Evolutionary conservation across 2,797 vertebrate genomes (phyloP).

Genomic region (Coendou prehensilis): DNA sequence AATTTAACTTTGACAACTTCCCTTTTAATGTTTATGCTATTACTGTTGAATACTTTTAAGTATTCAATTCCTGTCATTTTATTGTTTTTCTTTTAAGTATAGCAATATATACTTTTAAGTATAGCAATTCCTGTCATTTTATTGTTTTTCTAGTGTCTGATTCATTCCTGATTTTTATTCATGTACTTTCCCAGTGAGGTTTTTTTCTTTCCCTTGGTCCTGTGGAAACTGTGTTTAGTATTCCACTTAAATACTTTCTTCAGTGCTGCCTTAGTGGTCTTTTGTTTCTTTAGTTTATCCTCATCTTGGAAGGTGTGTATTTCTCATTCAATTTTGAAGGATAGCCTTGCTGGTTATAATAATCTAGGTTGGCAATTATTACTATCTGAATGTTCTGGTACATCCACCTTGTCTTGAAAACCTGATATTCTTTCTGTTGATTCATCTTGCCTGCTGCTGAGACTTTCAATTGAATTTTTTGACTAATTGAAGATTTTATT

Average conservation of each 20-base stretch:
- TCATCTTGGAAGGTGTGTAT: neutral
- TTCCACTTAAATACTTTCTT: neutral
- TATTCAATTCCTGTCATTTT: neutral
- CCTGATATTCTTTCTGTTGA: neutral
- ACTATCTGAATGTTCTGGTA: neutral
- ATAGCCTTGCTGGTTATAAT: neutral
- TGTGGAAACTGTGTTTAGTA: neutral
- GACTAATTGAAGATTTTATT: neutral
- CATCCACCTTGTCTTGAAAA: neutral
- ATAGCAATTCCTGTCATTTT: neutral
- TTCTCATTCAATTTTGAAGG: neutral
- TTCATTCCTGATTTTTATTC: neutral
- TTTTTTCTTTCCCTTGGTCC: neutral
- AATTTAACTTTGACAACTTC: too few species aligned
- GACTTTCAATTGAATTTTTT: neutral
- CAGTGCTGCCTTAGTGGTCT: neutral
- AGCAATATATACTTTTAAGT: too few species aligned
- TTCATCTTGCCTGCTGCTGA: neutral
- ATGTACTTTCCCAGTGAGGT: neutral
- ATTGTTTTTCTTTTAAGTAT: neutral
- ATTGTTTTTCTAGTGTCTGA: neutral
- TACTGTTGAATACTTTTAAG: neutral
- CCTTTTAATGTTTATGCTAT: neutral
- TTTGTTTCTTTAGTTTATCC: neutral
- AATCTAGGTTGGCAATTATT: neutral